phyloP scores from a whole-genome alignment of 2,888 invertebrate species.

The Chalcis sispes region DNA sequence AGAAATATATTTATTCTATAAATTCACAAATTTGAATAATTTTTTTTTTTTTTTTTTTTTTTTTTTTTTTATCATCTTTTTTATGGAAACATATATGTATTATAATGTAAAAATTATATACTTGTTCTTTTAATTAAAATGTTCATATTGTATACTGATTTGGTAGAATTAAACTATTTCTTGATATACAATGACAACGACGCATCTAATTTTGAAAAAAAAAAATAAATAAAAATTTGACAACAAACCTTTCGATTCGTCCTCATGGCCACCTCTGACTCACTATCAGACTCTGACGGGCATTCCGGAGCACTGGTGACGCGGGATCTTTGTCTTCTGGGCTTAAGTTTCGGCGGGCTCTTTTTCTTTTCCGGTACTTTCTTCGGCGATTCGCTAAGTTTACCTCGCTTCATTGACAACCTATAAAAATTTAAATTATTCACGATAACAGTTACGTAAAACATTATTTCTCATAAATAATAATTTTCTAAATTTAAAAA shows the following conservation, averaged over 20 bases:
- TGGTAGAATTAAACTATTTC: background rate
- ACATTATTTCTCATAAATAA: background rate
- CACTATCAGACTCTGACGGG: constrained; percentile 71
- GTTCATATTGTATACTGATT: background rate
- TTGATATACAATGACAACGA: background rate
- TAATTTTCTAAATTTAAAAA: too few species aligned
- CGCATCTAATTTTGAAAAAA: background rate
- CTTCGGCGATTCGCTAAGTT: constrained; percentile 67
- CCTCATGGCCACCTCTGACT: constrained; percentile 67
- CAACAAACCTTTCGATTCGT: constrained; percentile 65
- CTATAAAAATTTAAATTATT: constrained; percentile 43
- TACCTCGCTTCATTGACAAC: constrained; percentile 66
- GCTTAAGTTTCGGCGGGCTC: constrained; percentile 73
- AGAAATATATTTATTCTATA: background rate
- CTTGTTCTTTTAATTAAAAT: too few species aligned
- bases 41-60: too few species aligned
- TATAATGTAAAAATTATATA: too few species aligned
- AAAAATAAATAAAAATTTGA: background rate
- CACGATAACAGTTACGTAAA: background rate
- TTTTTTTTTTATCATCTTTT: too few species aligned
- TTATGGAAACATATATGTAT: too few species aligned
- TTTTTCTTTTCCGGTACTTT: constrained; percentile 71
- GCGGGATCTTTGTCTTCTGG: constrained; percentile 69
- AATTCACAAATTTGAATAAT: constrained; percentile 1
- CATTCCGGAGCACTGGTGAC: constrained; percentile 65